Percentiles rank a stretch among this genome's conserved stretches.
Conservation (phyloP, 2,797 vertebrate species). For the Dallia pectoralis region DNA sequence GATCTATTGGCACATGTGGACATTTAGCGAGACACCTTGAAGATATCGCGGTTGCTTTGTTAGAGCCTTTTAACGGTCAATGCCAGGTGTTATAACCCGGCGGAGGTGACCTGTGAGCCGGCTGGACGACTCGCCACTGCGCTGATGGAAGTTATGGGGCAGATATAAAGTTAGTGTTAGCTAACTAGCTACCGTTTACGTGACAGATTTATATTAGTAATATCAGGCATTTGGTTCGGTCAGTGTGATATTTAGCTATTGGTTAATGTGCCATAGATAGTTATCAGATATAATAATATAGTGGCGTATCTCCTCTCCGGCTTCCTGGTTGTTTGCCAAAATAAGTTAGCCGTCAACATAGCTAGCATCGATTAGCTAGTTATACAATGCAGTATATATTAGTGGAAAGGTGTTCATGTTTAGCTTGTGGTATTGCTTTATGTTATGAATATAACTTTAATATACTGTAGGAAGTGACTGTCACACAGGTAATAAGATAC, state of each 20-base stretch:
- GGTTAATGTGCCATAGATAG: background rate
- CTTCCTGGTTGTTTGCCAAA: background rate
- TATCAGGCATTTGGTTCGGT: background rate
- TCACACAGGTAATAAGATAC: background rate
- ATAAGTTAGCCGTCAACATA: background rate
- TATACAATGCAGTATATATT: background rate
- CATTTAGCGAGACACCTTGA: too few relatives aligned
- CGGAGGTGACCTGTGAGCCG: background rate
- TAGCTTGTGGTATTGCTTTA: too few relatives aligned
- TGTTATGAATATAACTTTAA: background rate
- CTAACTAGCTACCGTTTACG: background rate
- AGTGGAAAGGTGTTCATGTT: background rate
- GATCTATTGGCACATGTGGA: too few relatives aligned
- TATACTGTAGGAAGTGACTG: too few relatives aligned
- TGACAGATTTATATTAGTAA: background rate
- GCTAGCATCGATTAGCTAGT: background rate
- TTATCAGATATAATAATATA: background rate
- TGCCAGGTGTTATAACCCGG: background rate
- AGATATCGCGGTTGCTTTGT: background rate
- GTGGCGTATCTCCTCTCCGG: background rate
- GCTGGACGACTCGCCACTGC: background rate
- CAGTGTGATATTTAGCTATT: background rate
- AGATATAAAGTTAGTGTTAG: background rate
- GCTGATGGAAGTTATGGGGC: background rate
- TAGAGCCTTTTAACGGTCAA: background rate